A percentile compares a stretch with the other conserved stretches of the same genome.
These are phyloP conservation scores for Agonum fuliginosum DNA, from an alignment of 2,888 invertebrate genomes.

Conservation along the genomic window DNA sequence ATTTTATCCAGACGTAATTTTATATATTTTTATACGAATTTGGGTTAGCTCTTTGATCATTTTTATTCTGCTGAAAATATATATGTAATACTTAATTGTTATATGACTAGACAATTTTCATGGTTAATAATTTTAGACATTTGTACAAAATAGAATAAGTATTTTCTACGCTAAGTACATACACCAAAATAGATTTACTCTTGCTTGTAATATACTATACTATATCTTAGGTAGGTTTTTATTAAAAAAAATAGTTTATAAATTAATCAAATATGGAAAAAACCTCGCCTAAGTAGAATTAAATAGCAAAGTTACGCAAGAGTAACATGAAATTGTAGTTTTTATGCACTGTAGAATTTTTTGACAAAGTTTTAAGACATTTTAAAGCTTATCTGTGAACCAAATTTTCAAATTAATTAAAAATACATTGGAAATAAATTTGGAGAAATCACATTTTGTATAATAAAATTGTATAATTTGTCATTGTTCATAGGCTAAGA, in stretches of 20 bases:
- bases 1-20: background rate
- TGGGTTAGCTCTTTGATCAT: background rate
- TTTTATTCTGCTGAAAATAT: background rate
- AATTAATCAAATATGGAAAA: constrained; percentile 48
- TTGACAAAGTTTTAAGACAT: background rate
- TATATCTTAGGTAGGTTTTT: constrained; percentile 59
- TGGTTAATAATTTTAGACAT: background rate
- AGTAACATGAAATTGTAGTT: constrained; percentile 36
- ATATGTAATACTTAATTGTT: background rate
- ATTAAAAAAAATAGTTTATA: constrained; percentile 53
- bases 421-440: background rate
- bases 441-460: background rate
- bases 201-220: constrained; percentile 32
- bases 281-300: constrained; percentile 60
- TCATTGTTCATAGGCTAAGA: background rate
- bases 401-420: no score
- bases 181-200: constrained; percentile 19
- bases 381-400: constrained; percentile 3
- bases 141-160: constrained; percentile 18
- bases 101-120: no score
- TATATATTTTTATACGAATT: constrained; percentile 2
- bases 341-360: constrained; percentile 10
- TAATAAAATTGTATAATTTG: background rate
- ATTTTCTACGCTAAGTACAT: background rate
- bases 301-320: constrained; percentile 41